phyloP scores from a whole-genome alignment of 2,797 vertebrate species.

The Aeoliscus strigatus region DNA sequence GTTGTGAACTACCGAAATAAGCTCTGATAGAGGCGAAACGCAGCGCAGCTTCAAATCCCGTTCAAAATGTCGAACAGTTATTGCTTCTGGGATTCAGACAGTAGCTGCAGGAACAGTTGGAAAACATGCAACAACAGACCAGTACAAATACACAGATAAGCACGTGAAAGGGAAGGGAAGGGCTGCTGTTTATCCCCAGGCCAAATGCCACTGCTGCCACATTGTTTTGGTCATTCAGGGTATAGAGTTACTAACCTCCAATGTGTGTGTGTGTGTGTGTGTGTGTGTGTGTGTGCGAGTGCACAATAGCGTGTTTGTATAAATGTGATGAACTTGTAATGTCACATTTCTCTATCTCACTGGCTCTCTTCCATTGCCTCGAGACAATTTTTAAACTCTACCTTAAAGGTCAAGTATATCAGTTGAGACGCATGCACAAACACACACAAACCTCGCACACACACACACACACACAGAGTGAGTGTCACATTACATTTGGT shows the following conservation, averaged over 20 bases:
- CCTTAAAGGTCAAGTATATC: conserved; percentile 51
- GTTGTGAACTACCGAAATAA: too few species aligned
- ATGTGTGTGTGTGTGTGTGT: conserved; percentile 6
- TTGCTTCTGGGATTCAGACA: too few species aligned
- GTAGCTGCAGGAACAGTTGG: too few species aligned
- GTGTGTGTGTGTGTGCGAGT: not conserved
- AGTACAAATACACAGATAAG: too few species aligned
- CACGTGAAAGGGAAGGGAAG: too few species aligned
- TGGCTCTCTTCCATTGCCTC: conserved; percentile 8
- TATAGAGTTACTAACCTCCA: conserved; percentile 14
- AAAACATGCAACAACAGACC: too few species aligned
- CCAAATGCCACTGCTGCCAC: conserved; percentile 61
- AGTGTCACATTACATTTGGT: too few species aligned
- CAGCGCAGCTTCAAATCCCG: too few species aligned
- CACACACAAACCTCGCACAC: not conserved
- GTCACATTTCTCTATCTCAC: conserved; percentile 32
- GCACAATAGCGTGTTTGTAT: too few species aligned
- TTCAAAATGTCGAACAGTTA: too few species aligned
- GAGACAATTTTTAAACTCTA: too few species aligned
- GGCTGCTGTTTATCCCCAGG: conserved; percentile 18
- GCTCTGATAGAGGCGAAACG: too few species aligned
- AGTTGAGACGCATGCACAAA: conserved; percentile 6
- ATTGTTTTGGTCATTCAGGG: conserved; percentile 42
- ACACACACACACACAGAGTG: not conserved
- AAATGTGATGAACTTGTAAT: conserved; percentile 26